Base-by-base conservation (phyloP, 2,888 invertebrate species). In the Mesorhabditis belari region DNA sequence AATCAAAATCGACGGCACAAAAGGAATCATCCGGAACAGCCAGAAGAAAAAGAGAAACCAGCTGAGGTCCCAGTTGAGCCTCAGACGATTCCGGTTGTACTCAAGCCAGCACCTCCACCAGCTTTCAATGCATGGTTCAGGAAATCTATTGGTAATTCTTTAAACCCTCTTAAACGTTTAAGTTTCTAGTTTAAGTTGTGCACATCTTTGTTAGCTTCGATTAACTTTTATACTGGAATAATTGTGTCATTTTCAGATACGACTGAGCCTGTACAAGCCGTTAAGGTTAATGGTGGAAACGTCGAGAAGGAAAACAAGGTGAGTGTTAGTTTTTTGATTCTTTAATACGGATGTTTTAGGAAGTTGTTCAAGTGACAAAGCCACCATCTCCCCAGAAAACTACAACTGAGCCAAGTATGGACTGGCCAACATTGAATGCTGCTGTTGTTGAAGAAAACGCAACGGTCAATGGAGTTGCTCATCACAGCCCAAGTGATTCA, bases 81-180 rank as follows among this genome's bases (percentile, higher is more conserved):
- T n/a, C 23, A 25, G 12, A 66, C 67, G 49, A n/a, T 49, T 3
- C 67, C 67, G 28, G 66, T 71, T 23, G 68, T 69, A 4, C 58
- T 74, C 21, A 71, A 71, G 53, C 74, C 74, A 24, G 74, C 74
- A 54, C 74, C 74, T 5, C 57, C 71, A 12, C 74, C 74, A 49
- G 60, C 72, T 6, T 70, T 67, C 6, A 74, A 74, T 54, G 70
- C 74, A 4, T 74, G 74, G 74, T 74, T 74, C 64, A 73, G 71
- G 58, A 69, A 71, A 6, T 60, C 58, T 25, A n/a, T n/a, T n/a
- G 57, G 57, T 56, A 58, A n/a, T 9, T 50, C 9, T 50, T n/a
- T 50, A 23, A n/a, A n/a, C n/a, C n/a, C n/a, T n/a, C n/a, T n/a
- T n/a, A n/a, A n/a, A n/a, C n/a, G n/a, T n/a, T n/a, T n/a, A n/a